Evolutionary conservation across 2,797 vertebrate species (phyloP).

Genomic region (Intellagama lesueurii): DNA sequence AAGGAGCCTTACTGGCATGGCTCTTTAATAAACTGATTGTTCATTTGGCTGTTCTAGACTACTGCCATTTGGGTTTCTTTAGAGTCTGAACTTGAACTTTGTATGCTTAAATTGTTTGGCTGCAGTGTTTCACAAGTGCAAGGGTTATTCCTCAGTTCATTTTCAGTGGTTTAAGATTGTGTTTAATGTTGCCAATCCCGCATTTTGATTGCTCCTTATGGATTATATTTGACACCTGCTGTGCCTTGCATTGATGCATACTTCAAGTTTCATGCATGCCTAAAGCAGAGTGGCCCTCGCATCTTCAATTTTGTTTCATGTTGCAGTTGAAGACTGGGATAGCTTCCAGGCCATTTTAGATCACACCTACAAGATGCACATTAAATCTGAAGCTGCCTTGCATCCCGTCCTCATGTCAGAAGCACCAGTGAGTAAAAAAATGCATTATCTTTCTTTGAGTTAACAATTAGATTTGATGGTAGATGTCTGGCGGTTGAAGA

Average conservation of each 20-base stretch:
- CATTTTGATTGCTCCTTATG: background rate
- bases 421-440: constrained; percentile 89
- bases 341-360: constrained; percentile 98
- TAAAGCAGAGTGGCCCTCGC: constrained; percentile 15
- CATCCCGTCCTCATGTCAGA: constrained; percentile 99
- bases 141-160: background rate
- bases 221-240: background rate
- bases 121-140: background rate
- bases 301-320: constrained; percentile 26
- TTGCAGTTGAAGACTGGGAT: constrained; percentile 98
- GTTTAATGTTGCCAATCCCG: background rate
- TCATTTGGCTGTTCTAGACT: too few relatives aligned
- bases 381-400: constrained; percentile 97
- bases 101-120: background rate
- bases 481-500: background rate
- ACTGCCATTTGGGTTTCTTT: too few relatives aligned
- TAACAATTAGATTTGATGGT: background rate
- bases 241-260: too few relatives aligned
- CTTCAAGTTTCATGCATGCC: background rate
- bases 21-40: background rate
- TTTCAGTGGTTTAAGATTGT: background rate
- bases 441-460: constrained; percentile 36
- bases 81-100: background rate
- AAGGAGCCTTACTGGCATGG: background rate
- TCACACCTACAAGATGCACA: constrained; percentile 98